These are phyloP conservation scores for Uria lomvia DNA, from an alignment of 2,113 vertebrate species.

Conservation along the genomic window DNA sequence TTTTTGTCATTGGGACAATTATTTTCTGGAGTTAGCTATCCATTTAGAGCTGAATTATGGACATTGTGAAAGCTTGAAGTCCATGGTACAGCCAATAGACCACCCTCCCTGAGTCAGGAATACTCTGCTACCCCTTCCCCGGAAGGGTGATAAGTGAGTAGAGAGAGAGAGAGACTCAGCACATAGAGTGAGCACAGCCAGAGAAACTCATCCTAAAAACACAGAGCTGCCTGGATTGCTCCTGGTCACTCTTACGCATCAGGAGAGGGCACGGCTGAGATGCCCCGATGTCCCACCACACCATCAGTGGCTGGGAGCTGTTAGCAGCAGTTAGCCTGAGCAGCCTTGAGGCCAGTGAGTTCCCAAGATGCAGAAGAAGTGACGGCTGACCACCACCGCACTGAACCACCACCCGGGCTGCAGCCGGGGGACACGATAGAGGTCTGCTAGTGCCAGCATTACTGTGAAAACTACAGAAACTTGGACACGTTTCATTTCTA, in stretches of 20 bases:
- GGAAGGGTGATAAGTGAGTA: not conserved
- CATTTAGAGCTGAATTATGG: not conserved
- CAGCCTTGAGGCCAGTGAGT: not conserved
- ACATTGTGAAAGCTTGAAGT: not conserved
- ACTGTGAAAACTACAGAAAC: not conserved
- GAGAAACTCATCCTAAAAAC: not conserved
- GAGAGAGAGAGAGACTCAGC: not conserved
- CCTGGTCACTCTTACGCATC: not conserved
- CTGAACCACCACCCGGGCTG: not conserved
- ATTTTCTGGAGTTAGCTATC: not conserved
- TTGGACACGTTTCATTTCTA: accelerated
- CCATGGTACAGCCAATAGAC: not conserved
- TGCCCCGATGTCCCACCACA: not conserved
- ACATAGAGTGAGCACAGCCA: not conserved
- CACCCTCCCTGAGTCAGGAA: not conserved
- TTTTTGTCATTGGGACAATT: not conserved
- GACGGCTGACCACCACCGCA: not conserved
- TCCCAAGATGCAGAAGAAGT: not conserved
- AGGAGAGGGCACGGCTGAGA: not conserved
- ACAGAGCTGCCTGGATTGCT: not conserved
- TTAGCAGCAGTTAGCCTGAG: not conserved
- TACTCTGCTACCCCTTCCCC: not conserved
- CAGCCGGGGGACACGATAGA: not conserved
- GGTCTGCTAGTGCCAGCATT: not conserved
- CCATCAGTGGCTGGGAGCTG: not conserved